Conservation (phyloP, 2,113 vertebrate species). For the Neotragus pygmaeus region DNA sequence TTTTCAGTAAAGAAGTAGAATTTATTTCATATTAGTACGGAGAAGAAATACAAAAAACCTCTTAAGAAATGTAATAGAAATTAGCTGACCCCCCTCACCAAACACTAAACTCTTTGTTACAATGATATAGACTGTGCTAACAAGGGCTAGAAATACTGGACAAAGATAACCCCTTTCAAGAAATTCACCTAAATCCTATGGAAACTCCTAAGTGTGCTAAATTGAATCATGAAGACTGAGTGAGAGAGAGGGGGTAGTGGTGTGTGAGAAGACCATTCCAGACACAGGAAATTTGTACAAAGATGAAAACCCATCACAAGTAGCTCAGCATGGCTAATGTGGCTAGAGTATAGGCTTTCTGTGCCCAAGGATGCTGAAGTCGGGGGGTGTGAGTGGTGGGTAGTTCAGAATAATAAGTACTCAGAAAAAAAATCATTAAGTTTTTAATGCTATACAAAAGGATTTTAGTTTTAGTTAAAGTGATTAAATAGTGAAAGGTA, state of each 20-base stretch:
- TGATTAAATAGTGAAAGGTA: neutral
- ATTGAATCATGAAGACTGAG: neutral
- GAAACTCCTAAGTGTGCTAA: neutral
- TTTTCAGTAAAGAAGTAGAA: neutral
- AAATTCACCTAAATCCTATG: neutral
- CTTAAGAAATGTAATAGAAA: neutral
- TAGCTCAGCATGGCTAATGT: neutral
- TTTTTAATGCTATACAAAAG: neutral
- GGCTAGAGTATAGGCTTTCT: neutral
- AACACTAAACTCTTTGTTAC: neutral
- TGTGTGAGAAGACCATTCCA: neutral
- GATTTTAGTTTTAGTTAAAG: neutral
- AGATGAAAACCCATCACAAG: neutral
- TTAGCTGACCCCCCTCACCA: neutral
- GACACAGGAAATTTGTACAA: neutral
- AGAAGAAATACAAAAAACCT: neutral
- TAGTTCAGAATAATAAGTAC: neutral
- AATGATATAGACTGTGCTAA: neutral
- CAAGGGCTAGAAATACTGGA: neutral
- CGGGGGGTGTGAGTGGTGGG: too few relatives aligned
- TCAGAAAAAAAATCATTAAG: neutral
- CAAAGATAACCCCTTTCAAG: neutral
- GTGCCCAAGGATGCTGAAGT: neutral
- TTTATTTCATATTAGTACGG: neutral
- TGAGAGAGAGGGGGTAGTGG: neutral